phyloP scores from a whole-genome alignment of 2,888 invertebrate species.

The Hofmannophila pseudospretella region DNA sequence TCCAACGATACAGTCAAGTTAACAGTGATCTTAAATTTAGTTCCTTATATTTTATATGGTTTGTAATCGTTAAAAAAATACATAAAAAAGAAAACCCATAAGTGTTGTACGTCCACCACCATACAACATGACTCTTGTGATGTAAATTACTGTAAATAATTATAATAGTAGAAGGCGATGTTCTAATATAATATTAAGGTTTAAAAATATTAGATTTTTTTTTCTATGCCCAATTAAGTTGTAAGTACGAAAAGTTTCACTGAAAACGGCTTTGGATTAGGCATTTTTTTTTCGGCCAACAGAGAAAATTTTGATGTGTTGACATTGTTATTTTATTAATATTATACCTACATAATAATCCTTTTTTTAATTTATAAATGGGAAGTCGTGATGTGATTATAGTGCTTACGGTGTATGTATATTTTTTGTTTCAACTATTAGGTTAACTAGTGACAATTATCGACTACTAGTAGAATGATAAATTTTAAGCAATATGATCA shows the following conservation, averaged over 20 bases:
- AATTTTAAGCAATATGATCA: slow-evolving; percentile 43
- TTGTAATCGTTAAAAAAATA: slow-evolving; percentile 18
- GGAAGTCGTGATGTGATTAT: slow-evolving; percentile 59
- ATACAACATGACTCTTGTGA: slow-evolving; percentile 60
- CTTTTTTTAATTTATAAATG: slow-evolving; percentile 57
- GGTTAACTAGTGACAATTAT: slow-evolving; percentile 11
- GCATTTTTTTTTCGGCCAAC: slow-evolving; percentile 36
- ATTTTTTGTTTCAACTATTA: slow-evolving; percentile 12
- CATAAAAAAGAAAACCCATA: slow-evolving; percentile 14
- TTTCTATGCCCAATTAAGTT: slow-evolving; percentile 45
- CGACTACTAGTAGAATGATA: slow-evolving; percentile 13
- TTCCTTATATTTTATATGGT: slow-evolving; percentile 40
- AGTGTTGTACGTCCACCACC: slow-evolving; percentile 41
- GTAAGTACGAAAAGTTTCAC: slow-evolving; percentile 57
- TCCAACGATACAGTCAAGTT: too few species aligned
- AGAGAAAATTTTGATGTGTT: slow-evolving; percentile 40
- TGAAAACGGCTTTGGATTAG: slow-evolving; percentile 24
- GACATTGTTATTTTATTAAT: slow-evolving; percentile 57
- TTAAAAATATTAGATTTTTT: slow-evolving; percentile 39
- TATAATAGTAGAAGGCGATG: slow-evolving; percentile 39
- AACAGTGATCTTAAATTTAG: slow-evolving; percentile 36
- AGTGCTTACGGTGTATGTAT: slow-evolving; percentile 17
- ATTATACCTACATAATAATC: slow-evolving; percentile 40
- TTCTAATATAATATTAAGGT: slow-evolving; percentile 45
- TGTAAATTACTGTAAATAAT: slow-evolving; percentile 76